Conservation (phyloP, 1,140 invertebrate genomes). For the Eciton burchellii region DNA sequence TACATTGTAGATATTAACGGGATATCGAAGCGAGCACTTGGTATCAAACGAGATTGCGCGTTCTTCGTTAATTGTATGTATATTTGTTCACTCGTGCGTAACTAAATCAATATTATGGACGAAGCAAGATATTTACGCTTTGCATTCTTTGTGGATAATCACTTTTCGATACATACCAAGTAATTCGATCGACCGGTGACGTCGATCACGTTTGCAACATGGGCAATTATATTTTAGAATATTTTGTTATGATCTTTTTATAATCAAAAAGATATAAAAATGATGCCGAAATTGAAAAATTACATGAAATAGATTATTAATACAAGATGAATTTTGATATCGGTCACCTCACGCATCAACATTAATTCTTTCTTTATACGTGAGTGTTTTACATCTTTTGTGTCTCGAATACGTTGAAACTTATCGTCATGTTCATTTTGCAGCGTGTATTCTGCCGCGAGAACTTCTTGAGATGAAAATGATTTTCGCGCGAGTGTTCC, state of each 20-base stretch:
- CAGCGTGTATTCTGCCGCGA: neutral
- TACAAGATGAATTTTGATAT: neutral
- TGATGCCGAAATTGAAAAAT: neutral
- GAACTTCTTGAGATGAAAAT: constrained; percentile 34
- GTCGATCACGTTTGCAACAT: neutral
- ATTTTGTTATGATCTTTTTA: neutral
- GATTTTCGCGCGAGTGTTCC: constrained; percentile 13
- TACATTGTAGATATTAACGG: constrained; percentile 13
- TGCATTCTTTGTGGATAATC: neutral
- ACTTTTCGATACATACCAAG: neutral
- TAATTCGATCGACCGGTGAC: neutral
- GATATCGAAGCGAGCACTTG: constrained; percentile 5
- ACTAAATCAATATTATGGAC: neutral
- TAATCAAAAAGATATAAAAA: constrained; percentile 4
- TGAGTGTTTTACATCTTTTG: neutral
- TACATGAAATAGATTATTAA: neutral
- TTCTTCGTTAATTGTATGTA: constrained; percentile 29
- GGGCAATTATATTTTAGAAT: neutral
- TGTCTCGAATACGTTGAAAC: too few species aligned
- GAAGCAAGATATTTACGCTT: neutral
- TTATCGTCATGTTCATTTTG: constrained; percentile 39
- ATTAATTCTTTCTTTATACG: constrained; percentile 7
- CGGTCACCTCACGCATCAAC: neutral
- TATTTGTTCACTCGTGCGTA: neutral
- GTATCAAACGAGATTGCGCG: constrained; percentile 12